phyloP scores from a whole-genome alignment of 1,140 invertebrate genomes.

The Eupristina koningsbergeri region DNA sequence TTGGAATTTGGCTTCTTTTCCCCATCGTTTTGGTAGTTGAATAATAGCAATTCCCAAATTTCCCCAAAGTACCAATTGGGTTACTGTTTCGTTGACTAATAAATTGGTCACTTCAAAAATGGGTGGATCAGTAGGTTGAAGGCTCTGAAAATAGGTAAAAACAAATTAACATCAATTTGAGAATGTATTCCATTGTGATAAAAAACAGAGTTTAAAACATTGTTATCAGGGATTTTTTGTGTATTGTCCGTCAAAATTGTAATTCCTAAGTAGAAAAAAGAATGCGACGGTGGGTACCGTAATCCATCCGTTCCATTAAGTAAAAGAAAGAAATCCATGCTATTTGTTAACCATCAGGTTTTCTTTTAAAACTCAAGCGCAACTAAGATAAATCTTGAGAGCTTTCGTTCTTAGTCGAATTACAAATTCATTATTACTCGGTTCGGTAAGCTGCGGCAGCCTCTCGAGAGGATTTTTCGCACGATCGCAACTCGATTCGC shows the following conservation, averaged over 20 bases:
- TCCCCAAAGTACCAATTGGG: constrained; percentile 70
- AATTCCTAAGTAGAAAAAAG: background rate
- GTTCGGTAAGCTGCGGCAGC: constrained; percentile 57
- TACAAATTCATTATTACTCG: constrained; percentile 68
- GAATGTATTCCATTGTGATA: too few relatives aligned
- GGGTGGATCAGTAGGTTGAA: constrained; percentile 69
- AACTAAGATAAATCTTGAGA: constrained; percentile 17
- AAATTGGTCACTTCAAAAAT: constrained; percentile 71
- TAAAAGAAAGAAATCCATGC: background rate
- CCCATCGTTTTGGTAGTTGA: constrained; percentile 72
- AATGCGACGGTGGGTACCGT: background rate
- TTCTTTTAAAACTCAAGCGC: background rate
- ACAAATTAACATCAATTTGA: background rate
- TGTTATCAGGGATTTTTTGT: too few relatives aligned
- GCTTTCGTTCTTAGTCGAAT: constrained; percentile 48
- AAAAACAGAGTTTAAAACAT: too few relatives aligned
- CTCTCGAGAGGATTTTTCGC: constrained; percentile 61
- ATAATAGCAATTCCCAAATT: constrained; percentile 68
- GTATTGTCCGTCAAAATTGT: too few relatives aligned
- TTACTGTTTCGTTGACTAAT: constrained; percentile 69
- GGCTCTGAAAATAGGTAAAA: constrained; percentile 60
- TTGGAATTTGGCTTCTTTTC: constrained; percentile 67
- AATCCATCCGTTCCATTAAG: constrained; percentile 16
- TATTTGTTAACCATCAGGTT: background rate
- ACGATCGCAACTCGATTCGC: constrained; percentile 59